A percentile compares a stretch with the other conserved stretches of the same genome.
Evolutionary conservation across 2,797 vertebrate species (phyloP).

Genomic region (Tolypeutes matacus): DNA sequence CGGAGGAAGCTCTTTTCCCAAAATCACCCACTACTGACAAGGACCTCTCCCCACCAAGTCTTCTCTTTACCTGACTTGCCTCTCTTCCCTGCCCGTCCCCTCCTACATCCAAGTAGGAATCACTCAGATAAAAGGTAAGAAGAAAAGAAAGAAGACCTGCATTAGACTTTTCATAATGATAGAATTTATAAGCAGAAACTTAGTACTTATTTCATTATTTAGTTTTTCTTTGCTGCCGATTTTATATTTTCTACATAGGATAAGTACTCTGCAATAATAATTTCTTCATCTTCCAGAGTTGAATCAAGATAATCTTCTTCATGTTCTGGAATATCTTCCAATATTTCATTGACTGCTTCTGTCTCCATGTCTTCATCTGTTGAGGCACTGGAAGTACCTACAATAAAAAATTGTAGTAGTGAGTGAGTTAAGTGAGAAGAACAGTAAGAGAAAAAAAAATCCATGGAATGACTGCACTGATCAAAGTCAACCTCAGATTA

Average conservation of each 20-base stretch:
- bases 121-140: background rate
- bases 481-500: background rate
- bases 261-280: slow-evolving; percentile 92
- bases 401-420: rapidly evolving
- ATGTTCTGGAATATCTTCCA: slow-evolving; percentile 95
- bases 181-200: slow-evolving; percentile 76
- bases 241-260: slow-evolving; percentile 88
- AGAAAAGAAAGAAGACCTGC: slow-evolving; percentile 24
- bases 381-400: slow-evolving; percentile 87
- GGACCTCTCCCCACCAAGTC: too few relatives aligned
- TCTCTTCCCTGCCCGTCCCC: background rate
- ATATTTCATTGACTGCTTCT: slow-evolving; percentile 94
- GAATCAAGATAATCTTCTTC: slow-evolving; percentile 98
- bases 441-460: background rate
- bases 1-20: background rate
- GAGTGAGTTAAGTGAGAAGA: background rate
- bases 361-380: slow-evolving; percentile 90
- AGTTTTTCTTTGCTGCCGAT: slow-evolving; percentile 64
- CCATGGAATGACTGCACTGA: rapidly evolving
- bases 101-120: background rate
- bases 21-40: too few relatives aligned
- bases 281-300: slow-evolving; percentile 95
- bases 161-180: background rate
- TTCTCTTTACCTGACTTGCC: background rate
- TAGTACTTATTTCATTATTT: background rate